Evolutionary conservation across 2,113 vertebrate genomes (phyloP).

Genomic region (Macroglossus sobrinus): DNA sequence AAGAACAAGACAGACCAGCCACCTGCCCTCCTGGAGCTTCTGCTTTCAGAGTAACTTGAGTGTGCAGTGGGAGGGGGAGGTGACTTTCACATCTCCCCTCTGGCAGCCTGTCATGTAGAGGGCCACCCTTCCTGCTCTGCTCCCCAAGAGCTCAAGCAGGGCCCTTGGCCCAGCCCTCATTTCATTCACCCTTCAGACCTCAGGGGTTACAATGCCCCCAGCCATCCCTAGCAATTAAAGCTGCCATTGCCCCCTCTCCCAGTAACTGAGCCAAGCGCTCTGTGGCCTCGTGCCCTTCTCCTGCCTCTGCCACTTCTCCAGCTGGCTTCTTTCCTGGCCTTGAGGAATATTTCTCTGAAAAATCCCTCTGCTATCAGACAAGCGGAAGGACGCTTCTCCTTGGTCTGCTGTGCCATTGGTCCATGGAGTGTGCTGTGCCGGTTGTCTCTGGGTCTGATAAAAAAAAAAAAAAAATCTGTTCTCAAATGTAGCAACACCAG

Average conservation of each 20-base stretch:
- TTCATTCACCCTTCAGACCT: background rate
- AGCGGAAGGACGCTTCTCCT: background rate
- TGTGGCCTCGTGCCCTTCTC: no score
- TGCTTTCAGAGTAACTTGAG: background rate
- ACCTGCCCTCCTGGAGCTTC: background rate
- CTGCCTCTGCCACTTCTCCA: background rate
- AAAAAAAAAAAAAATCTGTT: background rate
- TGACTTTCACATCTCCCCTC: background rate
- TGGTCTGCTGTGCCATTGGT: background rate
- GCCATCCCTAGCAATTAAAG: background rate
- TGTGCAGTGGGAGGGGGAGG: background rate
- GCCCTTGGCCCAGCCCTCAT: background rate
- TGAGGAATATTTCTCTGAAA: background rate
- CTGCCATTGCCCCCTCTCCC: background rate
- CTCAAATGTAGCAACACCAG: background rate
- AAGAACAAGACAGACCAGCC: background rate
- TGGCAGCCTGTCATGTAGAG: background rate
- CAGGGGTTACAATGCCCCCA: background rate
- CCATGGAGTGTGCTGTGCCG: background rate
- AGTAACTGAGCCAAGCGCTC: background rate
- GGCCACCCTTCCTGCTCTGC: background rate
- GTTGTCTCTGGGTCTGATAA: background rate
- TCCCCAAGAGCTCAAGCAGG: background rate
- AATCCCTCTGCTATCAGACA: background rate
- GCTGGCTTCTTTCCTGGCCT: background rate